Evolutionary conservation across 2,888 invertebrate genomes (phyloP).

Genomic region (Drosophila multiciliata): DNA sequence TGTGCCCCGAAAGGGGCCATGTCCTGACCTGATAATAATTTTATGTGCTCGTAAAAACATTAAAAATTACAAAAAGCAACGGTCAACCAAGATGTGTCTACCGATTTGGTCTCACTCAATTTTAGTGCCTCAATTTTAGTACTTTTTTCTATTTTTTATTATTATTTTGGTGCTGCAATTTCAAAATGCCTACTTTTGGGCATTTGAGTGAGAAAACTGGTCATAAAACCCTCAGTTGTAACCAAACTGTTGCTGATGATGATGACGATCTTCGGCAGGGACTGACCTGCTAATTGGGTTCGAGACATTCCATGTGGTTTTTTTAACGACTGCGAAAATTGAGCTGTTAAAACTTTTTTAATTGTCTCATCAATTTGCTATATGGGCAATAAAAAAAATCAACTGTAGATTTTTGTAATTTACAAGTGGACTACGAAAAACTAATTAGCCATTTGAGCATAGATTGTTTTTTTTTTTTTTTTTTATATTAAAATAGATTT

Average conservation of each 20-base stretch:
- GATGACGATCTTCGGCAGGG: slow-evolving; percentile 36
- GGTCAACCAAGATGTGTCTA: slow-evolving; percentile 31
- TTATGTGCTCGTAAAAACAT: slow-evolving; percentile 76
- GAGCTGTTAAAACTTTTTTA: slow-evolving; percentile 40
- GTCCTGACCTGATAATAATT: slow-evolving; percentile 59
- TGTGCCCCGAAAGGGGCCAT: slow-evolving; percentile 29
- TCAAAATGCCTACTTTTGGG: slow-evolving; percentile 43
- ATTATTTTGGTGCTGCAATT: slow-evolving; percentile 43
- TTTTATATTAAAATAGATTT: not conserved
- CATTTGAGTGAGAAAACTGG: slow-evolving; percentile 40
- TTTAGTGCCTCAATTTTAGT: not conserved
- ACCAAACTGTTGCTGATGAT: slow-evolving; percentile 12
- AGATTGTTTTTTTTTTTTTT: too few species aligned
- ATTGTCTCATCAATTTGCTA: slow-evolving; percentile 42
- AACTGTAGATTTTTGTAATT: not conserved
- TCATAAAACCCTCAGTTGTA: slow-evolving; percentile 37
- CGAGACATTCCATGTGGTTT: slow-evolving; percentile 16
- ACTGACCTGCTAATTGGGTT: slow-evolving; percentile 15
- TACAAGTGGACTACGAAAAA: not conserved
- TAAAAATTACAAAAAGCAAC: slow-evolving; percentile 60
- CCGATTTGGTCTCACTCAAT: slow-evolving; percentile 25
- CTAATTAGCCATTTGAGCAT: too few species aligned
- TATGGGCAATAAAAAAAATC: slow-evolving; percentile 28
- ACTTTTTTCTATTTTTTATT: not conserved
- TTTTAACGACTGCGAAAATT: slow-evolving; percentile 40